Evolutionary conservation across 2,888 invertebrate species (phyloP), one percentile per base, ranked within the genome.

Genomic region (Hydraecia micacea): DNA sequence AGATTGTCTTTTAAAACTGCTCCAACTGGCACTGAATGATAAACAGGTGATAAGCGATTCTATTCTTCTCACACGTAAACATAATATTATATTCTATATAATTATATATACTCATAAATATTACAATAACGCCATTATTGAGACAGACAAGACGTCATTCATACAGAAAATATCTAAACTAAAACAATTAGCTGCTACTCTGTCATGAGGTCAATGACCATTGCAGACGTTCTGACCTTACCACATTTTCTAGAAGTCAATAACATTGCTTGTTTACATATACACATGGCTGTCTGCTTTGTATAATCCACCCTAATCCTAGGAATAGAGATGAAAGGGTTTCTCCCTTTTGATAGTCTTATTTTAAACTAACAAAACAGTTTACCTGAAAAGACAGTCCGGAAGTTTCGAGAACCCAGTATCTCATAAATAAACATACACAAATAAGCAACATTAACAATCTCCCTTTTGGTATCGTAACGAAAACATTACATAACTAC

Each of bases 171-270:
- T 70, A 78, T 78, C 18, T 18, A 60, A 63, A 71, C 70, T 67
- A 84, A 74, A 81, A 28, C 42, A 49, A 49, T 46, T 58, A 25
- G 15, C 28, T 49, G 68, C 52, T 62, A 62, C n/a, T 62, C n/a
- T 52, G 68, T 55, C 58, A 69, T 8, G 13, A 80, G 65, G 63
- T 73, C 80, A 85, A 32, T 68, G 84, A 75, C 74, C 87, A 66
- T 6, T 66, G 46, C 49, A 78, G 73, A 80, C 78, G 71, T 76
- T 75, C 81, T 70, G 71, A 81, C 87, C 73, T 70, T 75, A 63
- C 77, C 49, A 55, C 60, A 39, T 68, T 65, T 60, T 65, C 62
- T 67, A 46, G 1, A 68, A 76, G 84, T 83, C 86, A 86, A 75
- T 83, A 75, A 65, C 79, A 67, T 67, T 55, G 32, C 25, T 75